Conservation (phyloP, 2,797 vertebrate genomes). For the Brachyrhaphis roseni region DNA sequence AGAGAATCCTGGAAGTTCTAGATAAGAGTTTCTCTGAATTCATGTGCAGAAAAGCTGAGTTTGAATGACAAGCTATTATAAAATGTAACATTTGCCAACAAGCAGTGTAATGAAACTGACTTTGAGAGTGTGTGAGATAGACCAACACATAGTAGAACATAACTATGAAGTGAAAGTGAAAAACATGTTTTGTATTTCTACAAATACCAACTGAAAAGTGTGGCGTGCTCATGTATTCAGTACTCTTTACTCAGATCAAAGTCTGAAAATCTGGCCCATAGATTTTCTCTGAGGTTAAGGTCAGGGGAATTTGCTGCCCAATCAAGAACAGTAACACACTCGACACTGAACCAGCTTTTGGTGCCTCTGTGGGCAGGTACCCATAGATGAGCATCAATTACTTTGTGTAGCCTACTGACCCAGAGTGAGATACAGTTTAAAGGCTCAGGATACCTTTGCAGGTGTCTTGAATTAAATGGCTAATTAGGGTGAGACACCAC, state of each 20-base stretch:
- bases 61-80: conserved; percentile 16
- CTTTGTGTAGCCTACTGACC: too few species aligned
- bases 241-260: not conserved
- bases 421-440: too few species aligned
- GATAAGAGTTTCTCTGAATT: conserved; percentile 32
- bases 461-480: too few species aligned
- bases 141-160: not conserved
- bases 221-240: not conserved
- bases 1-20: conserved; percentile 27
- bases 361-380: too few species aligned
- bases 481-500: too few species aligned
- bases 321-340: too few species aligned
- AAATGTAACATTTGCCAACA: conserved; percentile 13
- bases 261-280: not conserved
- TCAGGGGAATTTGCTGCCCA: too few species aligned
- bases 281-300: too few species aligned
- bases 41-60: conserved; percentile 20
- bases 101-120: conserved; percentile 10
- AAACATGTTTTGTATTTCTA: not conserved
- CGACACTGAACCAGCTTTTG: too few species aligned
- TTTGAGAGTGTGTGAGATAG: not conserved
- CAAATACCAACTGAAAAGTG: not conserved
- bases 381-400: too few species aligned
- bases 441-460: too few species aligned
- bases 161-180: not conserved